Evolutionary conservation across 1,140 invertebrate genomes (phyloP).

Genomic region (Pissodes strobi): DNA sequence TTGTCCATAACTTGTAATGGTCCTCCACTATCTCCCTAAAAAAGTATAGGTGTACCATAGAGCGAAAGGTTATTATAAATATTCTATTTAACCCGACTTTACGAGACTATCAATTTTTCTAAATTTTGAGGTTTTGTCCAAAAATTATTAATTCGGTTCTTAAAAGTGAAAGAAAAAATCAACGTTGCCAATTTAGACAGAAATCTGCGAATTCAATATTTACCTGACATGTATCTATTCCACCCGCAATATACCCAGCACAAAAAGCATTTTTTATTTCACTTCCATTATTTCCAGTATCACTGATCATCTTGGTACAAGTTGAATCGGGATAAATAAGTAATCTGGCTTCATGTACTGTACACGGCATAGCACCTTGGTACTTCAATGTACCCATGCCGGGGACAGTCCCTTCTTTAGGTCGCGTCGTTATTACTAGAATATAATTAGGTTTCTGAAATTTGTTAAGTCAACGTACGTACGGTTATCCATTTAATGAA

Average conservation of each 20-base stretch:
- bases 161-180: background rate
- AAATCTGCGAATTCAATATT: background rate
- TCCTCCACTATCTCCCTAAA: conserved; percentile 52
- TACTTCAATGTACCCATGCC: conserved; percentile 45
- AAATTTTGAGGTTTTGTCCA: background rate
- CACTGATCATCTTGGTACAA: conserved; percentile 43
- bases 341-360: conserved; percentile 46
- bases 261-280: conserved; percentile 46
- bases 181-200: background rate
- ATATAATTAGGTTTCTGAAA: too few relatives aligned
- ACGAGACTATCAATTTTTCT: background rate
- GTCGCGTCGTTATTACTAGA: conserved; percentile 22
- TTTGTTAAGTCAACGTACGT: too few relatives aligned
- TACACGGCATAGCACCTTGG: conserved; percentile 42
- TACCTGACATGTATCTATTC: conserved; percentile 52
- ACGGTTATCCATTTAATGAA: too few relatives aligned
- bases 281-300: conserved; percentile 37
- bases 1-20: conserved; percentile 42
- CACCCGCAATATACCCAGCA: conserved; percentile 50
- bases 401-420: conserved; percentile 40
- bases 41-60: too few relatives aligned
- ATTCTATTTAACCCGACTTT: too few relatives aligned
- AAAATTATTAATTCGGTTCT: background rate
- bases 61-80: background rate
- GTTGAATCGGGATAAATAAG: conserved; percentile 41